Evolutionary conservation across 2,888 invertebrate species (phyloP).

Genomic region (Tiphia femorata): DNA sequence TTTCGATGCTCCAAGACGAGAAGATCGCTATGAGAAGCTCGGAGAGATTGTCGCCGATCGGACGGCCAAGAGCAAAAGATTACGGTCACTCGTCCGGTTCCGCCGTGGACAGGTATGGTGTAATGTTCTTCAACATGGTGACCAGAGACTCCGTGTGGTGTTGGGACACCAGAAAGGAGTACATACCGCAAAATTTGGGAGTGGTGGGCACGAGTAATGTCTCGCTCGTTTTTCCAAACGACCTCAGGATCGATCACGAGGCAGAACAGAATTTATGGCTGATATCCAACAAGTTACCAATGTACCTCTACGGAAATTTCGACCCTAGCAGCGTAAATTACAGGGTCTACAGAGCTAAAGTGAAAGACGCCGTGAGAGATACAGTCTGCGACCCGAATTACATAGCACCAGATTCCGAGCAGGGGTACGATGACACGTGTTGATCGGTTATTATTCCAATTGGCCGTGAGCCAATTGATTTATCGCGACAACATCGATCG

Average conservation of each 20-base stretch:
- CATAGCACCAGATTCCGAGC: slow-evolving; percentile 50
- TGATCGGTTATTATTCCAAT: slow-evolving; percentile 25
- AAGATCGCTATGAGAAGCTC: slow-evolving; percentile 57
- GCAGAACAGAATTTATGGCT: slow-evolving; percentile 81
- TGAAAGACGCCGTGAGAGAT: slow-evolving; percentile 75
- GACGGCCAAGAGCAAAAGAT: slow-evolving; percentile 63
- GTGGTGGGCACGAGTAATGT: slow-evolving; percentile 75
- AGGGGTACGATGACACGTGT: slow-evolving; percentile 57
- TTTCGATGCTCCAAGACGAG: slow-evolving; percentile 77
- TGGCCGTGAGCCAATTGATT: too few species aligned
- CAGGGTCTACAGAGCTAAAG: slow-evolving; percentile 78
- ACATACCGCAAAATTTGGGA: slow-evolving; percentile 75
- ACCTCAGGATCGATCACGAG: slow-evolving; percentile 82
- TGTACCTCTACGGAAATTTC: slow-evolving; percentile 78
- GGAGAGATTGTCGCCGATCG: slow-evolving; percentile 62
- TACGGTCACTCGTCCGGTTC: slow-evolving; percentile 82
- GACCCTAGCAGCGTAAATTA: slow-evolving; percentile 79
- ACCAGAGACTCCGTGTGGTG: slow-evolving; percentile 82
- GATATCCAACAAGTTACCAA: slow-evolving; percentile 81
- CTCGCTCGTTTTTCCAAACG: slow-evolving; percentile 84
- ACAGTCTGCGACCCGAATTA: slow-evolving; percentile 79
- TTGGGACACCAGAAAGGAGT: slow-evolving; percentile 83
- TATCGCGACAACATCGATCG: too few species aligned
- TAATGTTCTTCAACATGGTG: slow-evolving; percentile 86
- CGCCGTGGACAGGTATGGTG: slow-evolving; percentile 78